Evolutionary conservation across 1,140 invertebrate genomes (phyloP), one percentile per base, ranked within the genome.

Genomic region (Drosophila bifasciata): DNA sequence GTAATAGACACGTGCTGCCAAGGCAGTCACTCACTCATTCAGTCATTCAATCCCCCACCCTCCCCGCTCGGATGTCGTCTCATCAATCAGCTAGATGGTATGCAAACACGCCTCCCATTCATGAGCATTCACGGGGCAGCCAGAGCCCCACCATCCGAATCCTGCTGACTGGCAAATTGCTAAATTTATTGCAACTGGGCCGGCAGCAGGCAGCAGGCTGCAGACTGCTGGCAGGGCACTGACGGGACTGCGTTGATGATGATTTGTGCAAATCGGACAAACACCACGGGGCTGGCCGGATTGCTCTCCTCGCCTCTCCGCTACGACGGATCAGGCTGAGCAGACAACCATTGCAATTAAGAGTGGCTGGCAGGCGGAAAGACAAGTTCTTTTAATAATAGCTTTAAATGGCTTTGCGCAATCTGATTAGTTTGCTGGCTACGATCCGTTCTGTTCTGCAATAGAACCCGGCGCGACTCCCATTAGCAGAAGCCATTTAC

Each of bases 271-370:
- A 68, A 59, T 71, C 55, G 60, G 46, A 41, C 40, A 49, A 52
- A 58, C 51, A 40, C 58, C 59, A 71, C n/a, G n/a, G n/a, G n/a
- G n/a, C n/a, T n/a, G n/a, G n/a, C n/a, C n/a, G n/a, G n/a, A n/a
- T n/a, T n/a, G n/a, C n/a, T 21, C 19, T 21, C 19, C 19, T 21
- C 19, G 0, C 19, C 48, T 56, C 41, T 51, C 56, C 48, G 55
- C 55, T 44, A 50, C 19, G 23, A 9, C 28, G 8, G 23, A 64
- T 43, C 58, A 74, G 36, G 21, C 32, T 40, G 49, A 57, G 51
- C 73, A 66, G 60, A 84, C 57, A 84, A 67, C 75, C 75, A n/a
- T n/a, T n/a, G n/a, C n/a, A 84, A 84, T 84, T 85, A 79, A 84
- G 79, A 76, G 44, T 70, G 45, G 45, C 45, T 52, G 21, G 43